These are phyloP conservation scores for Monoplex corrugatus DNA, from an alignment of 2,888 invertebrate species.

Conservation along the genomic window DNA sequence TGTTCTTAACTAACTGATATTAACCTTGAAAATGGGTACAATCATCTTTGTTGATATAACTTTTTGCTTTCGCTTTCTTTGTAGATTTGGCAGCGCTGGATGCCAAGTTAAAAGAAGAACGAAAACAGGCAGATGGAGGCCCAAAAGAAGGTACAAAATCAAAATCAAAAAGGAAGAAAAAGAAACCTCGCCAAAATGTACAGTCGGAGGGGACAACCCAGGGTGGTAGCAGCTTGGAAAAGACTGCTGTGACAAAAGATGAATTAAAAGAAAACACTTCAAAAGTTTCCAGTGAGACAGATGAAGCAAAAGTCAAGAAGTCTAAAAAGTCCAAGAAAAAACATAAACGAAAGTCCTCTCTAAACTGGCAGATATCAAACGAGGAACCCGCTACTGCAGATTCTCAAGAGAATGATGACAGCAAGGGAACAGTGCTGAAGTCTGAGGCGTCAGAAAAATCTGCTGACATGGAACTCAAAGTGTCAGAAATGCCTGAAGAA, in stretches of 20 bases:
- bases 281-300: constrained; percentile 10
- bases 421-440: too few relatives aligned
- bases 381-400: too few relatives aligned
- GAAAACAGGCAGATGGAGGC: constrained; percentile 36
- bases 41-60: too few relatives aligned
- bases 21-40: too few relatives aligned
- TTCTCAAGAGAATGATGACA: too few relatives aligned
- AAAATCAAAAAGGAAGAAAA: constrained; percentile 26
- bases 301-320: constrained; percentile 40
- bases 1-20: too few relatives aligned
- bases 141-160: constrained; percentile 21
- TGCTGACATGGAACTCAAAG: too few relatives aligned
- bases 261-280: constrained; percentile 48
- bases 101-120: constrained; percentile 36
- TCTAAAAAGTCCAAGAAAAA: constrained; percentile 42
- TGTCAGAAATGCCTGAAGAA: too few relatives aligned
- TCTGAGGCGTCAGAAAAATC: neutral
- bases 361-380: too few relatives aligned
- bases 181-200: constrained; percentile 24
- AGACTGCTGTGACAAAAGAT: constrained; percentile 46
- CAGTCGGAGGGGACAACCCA: neutral
- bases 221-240: neutral
- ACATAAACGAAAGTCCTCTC: neutral
- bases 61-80: neutral
- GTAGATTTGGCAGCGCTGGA: constrained; percentile 26